phyloP scores from a whole-genome alignment of 2,113 vertebrate species.

The Stegastes partitus region DNA sequence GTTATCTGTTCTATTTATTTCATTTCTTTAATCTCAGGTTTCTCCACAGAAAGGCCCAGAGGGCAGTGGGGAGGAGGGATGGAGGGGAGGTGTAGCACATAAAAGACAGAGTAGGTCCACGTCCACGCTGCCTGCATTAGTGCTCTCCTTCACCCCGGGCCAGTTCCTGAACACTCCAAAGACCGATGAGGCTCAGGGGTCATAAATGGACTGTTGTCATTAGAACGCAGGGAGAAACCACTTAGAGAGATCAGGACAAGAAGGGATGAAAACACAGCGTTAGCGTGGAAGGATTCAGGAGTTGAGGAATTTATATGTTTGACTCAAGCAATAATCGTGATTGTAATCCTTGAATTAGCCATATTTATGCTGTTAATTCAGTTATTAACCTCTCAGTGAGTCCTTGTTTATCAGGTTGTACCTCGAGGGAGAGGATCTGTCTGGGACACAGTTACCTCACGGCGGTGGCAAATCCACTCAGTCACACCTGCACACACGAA shows the following conservation, averaged over 20 bases:
- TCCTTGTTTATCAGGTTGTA: slow-evolving; percentile 27
- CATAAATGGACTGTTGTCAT: slow-evolving; percentile 19
- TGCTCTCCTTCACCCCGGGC: slow-evolving; percentile 16
- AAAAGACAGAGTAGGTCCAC: slow-evolving; percentile 19
- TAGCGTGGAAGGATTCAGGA: too few species aligned
- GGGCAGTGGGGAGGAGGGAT: background rate
- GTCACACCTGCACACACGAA: background rate
- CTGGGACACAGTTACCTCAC: background rate
- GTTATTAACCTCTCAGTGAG: background rate
- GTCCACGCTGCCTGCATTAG: slow-evolving; percentile 23
- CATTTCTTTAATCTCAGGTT: background rate
- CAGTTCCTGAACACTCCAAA: slow-evolving; percentile 8
- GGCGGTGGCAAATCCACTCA: too few species aligned
- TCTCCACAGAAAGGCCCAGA: slow-evolving; percentile 9
- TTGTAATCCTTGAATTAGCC: background rate
- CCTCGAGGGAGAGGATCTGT: slow-evolving; percentile 15
- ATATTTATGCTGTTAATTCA: slow-evolving; percentile 2
- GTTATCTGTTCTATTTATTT: background rate
- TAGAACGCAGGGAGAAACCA: slow-evolving; percentile 9
- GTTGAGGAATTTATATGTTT: too few species aligned
- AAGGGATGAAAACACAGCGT: background rate
- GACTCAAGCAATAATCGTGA: too few species aligned
- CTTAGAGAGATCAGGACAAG: slow-evolving; percentile 8
- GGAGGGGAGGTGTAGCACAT: background rate
- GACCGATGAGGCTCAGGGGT: slow-evolving; percentile 5